These are phyloP conservation scores for Procapra przewalskii DNA, from an alignment of 2,113 vertebrate genomes.

Conservation along the genomic window DNA sequence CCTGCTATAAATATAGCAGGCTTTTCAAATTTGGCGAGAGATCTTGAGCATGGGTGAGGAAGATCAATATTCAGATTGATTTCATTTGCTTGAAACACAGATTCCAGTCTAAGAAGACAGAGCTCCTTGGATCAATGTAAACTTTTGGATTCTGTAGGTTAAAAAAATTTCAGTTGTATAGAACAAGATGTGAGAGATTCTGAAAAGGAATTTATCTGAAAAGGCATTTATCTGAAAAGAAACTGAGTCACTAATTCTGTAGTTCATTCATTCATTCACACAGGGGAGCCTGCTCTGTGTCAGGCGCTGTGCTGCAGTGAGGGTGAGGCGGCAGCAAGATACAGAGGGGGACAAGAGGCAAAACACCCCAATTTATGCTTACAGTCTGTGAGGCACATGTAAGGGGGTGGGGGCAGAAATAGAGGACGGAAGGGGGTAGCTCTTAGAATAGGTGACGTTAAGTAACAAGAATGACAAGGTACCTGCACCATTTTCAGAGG, in stretches of 20 bases:
- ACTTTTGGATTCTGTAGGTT: background rate
- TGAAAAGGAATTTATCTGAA: background rate
- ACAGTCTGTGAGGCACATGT: background rate
- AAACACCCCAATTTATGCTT: background rate
- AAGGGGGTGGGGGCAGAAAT: background rate
- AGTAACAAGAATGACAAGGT: background rate
- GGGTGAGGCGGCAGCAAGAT: background rate
- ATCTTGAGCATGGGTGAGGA: background rate
- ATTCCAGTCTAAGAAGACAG: background rate
- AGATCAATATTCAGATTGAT: background rate
- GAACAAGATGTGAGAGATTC: background rate
- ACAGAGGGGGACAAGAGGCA: background rate
- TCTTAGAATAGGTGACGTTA: background rate
- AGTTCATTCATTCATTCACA: background rate
- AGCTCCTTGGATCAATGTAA: background rate
- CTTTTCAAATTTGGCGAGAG: background rate
- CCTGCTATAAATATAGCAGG: background rate
- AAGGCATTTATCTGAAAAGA: background rate
- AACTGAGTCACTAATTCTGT: background rate
- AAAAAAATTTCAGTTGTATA: background rate
- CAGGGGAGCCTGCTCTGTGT: background rate
- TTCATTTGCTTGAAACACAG: background rate
- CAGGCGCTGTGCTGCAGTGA: background rate
- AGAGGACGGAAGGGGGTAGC: background rate
- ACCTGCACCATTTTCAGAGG: background rate